phyloP scores from a whole-genome alignment of 2,113 vertebrate species.

The Pogona vitticeps region DNA sequence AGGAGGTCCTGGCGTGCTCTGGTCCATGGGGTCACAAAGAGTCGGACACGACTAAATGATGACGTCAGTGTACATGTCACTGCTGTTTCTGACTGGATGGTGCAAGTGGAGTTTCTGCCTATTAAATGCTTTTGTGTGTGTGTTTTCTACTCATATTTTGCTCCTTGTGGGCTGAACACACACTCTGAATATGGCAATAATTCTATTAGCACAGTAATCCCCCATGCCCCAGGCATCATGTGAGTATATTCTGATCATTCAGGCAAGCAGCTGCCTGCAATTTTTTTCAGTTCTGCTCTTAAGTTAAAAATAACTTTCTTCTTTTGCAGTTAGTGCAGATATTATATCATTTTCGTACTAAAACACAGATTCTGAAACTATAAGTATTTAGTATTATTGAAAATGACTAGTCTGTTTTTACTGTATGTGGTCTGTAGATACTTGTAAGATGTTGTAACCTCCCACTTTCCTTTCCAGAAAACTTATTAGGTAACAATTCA shows the following conservation, averaged over 20 bases:
- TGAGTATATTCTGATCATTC: background rate
- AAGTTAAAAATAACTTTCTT: background rate
- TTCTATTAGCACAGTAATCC: background rate
- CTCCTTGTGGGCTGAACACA: background rate
- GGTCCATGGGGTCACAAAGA: too few relatives aligned
- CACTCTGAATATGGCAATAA: background rate
- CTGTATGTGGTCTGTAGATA: background rate
- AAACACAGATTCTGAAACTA: background rate
- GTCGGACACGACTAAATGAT: too few relatives aligned
- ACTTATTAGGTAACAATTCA: too few relatives aligned
- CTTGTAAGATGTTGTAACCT: slow-evolving; percentile 46
- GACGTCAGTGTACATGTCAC: too few relatives aligned
- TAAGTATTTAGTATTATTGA: background rate
- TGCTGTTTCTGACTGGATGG: background rate
- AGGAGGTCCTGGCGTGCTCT: too few relatives aligned
- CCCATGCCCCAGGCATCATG: background rate
- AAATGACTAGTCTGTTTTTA: slow-evolving; percentile 15
- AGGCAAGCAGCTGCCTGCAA: background rate
- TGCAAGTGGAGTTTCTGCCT: background rate
- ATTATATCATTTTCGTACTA: background rate
- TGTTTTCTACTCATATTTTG: background rate
- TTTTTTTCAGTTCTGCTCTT: background rate
- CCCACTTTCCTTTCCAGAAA: slow-evolving; percentile 34
- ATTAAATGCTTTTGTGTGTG: background rate
- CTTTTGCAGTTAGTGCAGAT: background rate